phyloP scores from a whole-genome alignment of 1,140 invertebrate genomes.

The Pentalonia nigronervosa region DNA sequence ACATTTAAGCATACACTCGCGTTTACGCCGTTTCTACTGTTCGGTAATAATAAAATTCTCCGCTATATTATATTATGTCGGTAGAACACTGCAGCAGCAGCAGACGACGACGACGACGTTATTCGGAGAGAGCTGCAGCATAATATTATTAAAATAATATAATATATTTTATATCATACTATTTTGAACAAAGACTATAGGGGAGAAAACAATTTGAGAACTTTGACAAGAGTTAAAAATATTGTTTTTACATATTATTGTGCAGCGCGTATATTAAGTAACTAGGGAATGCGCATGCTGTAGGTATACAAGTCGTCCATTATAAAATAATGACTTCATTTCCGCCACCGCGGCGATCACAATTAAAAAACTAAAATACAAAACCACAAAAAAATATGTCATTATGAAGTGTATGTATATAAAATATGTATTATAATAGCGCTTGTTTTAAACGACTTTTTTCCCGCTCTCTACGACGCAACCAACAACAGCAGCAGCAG shows the following conservation, averaged over 20 bases:
- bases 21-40: background rate
- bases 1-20: background rate
- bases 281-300: background rate
- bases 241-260: conserved; percentile 17
- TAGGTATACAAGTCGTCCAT: background rate
- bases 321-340: conserved; percentile 39
- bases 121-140: background rate
- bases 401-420: background rate
- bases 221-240: background rate
- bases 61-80: background rate
- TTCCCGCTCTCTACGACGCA: background rate
- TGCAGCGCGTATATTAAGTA: background rate
- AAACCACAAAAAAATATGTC: conserved; percentile 12
- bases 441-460: conserved; percentile 48
- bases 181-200: background rate
- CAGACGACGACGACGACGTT: background rate
- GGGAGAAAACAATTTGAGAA: conserved; percentile 11
- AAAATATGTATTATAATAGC: background rate
- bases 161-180: background rate
- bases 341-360: background rate
- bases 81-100: background rate
- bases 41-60: background rate
- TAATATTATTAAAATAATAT: background rate
- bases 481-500: background rate
- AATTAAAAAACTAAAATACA: conserved; percentile 36